A percentile compares a stretch with the other conserved stretches of the same genome.
phyloP scores from a whole-genome alignment of 2,888 invertebrate genomes.

The Melipona beecheii region DNA sequence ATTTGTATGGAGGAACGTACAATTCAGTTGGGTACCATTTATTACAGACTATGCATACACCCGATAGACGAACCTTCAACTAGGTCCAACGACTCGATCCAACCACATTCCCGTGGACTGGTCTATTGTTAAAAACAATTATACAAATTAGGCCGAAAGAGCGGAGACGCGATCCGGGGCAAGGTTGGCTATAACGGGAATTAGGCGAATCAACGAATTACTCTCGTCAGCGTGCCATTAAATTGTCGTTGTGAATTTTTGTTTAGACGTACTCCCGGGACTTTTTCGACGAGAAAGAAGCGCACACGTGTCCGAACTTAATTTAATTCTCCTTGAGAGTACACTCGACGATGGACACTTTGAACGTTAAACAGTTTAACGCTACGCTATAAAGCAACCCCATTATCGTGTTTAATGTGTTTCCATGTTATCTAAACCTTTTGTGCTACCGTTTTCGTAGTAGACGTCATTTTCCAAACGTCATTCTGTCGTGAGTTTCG shows the following conservation, averaged over 20 bases:
- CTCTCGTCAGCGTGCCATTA: conserved; percentile 55
- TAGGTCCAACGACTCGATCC: neutral
- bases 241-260: conserved; percentile 49
- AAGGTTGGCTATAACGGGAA: conserved; percentile 57
- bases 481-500: too few species aligned
- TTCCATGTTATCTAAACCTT: neutral
- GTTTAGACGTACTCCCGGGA: conserved; percentile 25
- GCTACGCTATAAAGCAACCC: neutral
- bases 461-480: neutral
- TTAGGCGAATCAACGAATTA: conserved; percentile 58
- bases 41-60: neutral
- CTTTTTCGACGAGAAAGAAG: conserved; percentile 14
- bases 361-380: neutral
- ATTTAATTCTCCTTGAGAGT: conserved; percentile 24
- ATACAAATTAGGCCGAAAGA: conserved; percentile 50
- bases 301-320: conserved; percentile 25
- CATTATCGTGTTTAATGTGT: neutral
- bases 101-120: conserved; percentile 16
- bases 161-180: conserved; percentile 49
- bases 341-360: neutral
- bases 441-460: neutral
- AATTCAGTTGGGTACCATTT: conserved; percentile 6
- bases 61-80: neutral
- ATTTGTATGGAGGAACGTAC: conserved; percentile 14
- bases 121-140: conserved; percentile 55